A percentile compares a stretch with the other conserved stretches of the same genome.
Evolutionary conservation across 2,888 invertebrate species (phyloP).

Genomic region (Noctua fimbriata): DNA sequence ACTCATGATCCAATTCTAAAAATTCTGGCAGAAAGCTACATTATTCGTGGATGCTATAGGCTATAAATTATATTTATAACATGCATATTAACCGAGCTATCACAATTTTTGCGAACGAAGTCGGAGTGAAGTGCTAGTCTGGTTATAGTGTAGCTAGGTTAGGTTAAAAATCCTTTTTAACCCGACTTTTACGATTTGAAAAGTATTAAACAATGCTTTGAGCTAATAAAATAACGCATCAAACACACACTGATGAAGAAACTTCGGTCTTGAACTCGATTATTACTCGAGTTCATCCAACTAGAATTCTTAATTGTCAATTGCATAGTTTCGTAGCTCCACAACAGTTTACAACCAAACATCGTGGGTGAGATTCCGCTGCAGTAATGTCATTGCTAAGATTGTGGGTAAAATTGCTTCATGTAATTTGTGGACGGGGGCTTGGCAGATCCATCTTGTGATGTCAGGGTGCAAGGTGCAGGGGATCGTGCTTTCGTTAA

Average conservation of each 20-base stretch:
- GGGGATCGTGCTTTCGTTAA: slow-evolving; percentile 68
- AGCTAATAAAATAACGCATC: background rate
- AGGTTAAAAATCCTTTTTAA: background rate
- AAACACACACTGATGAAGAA: background rate
- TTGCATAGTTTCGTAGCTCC: slow-evolving; percentile 65
- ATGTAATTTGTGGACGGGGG: slow-evolving; percentile 84
- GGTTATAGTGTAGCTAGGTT: background rate
- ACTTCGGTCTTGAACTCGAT: background rate
- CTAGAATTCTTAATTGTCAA: background rate
- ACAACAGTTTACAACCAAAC: slow-evolving; percentile 76
- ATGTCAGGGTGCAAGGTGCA: slow-evolving; percentile 74
- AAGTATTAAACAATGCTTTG: background rate
- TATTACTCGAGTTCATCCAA: background rate
- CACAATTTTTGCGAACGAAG: too few species aligned
- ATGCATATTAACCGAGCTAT: too few species aligned
- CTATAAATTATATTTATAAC: too few species aligned
- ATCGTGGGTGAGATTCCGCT: slow-evolving; percentile 81
- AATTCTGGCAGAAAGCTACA: too few species aligned
- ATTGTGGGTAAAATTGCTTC: slow-evolving; percentile 87
- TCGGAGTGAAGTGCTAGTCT: too few species aligned
- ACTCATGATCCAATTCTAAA: too few species aligned
- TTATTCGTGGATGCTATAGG: too few species aligned
- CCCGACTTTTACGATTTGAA: background rate
- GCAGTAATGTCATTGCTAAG: slow-evolving; percentile 86
- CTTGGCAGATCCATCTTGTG: slow-evolving; percentile 79